These are phyloP conservation scores for Caradrina kadenii DNA, from an alignment of 2,888 invertebrate species.

Conservation along the genomic window DNA sequence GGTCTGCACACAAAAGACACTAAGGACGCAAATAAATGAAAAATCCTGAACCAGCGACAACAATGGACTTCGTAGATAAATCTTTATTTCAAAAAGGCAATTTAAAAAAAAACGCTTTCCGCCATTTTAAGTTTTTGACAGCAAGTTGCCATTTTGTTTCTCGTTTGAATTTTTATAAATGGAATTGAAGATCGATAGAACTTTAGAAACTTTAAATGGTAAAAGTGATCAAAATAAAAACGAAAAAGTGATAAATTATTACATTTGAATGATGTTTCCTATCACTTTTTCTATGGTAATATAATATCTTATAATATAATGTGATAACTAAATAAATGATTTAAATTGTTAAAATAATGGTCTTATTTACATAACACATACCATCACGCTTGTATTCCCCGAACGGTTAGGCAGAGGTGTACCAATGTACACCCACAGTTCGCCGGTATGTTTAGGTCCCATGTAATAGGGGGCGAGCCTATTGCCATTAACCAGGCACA, in stretches of 20 bases:
- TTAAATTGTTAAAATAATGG: neutral
- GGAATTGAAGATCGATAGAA: neutral
- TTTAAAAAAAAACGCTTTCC: conserved; percentile 17
- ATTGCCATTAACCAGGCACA: too few relatives aligned
- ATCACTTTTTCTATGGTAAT: neutral
- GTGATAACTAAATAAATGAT: conserved; percentile 47
- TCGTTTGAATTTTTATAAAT: conserved; percentile 9
- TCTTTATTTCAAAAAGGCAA: conserved; percentile 14
- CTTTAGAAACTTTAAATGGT: conserved; percentile 8
- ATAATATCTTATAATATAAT: conserved; percentile 10
- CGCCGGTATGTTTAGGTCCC: too few relatives aligned
- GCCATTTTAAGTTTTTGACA: neutral
- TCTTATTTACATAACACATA: too few relatives aligned
- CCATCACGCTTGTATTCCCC: too few relatives aligned
- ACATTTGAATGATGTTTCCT: too few relatives aligned
- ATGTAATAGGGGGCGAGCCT: too few relatives aligned
- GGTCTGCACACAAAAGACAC: conserved; percentile 42
- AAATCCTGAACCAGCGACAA: neutral
- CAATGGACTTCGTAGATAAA: conserved; percentile 19
- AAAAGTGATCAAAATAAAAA: conserved; percentile 29
- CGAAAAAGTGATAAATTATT: conserved; percentile 1
- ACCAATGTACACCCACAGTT: too few relatives aligned
- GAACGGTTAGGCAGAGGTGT: too few relatives aligned
- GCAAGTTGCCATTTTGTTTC: neutral
- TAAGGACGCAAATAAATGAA: neutral